phyloP scores from a whole-genome alignment of 1,140 invertebrate genomes.

The Holotrichia oblita region DNA sequence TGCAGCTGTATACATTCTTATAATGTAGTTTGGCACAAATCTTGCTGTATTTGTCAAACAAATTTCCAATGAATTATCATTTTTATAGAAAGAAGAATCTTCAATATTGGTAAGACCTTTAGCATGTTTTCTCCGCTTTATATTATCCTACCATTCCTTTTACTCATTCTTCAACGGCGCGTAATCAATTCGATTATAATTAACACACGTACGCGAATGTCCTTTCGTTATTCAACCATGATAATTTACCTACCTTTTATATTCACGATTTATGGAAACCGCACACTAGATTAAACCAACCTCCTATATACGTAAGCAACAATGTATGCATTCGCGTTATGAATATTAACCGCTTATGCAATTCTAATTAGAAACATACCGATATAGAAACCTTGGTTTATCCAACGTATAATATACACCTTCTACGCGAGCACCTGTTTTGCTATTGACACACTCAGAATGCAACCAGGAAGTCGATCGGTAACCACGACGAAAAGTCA shows the following conservation, averaged over 20 bases:
- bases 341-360: constrained; percentile 34
- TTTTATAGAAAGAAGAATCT: no score
- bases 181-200: constrained; percentile 3
- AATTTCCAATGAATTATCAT: no score
- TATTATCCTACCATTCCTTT: constrained; percentile 14
- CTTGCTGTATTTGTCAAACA: no score
- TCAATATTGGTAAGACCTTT: no score
- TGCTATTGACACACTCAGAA: constrained; percentile 28
- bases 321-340: constrained; percentile 2
- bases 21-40: no score
- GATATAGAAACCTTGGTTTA: constrained; percentile 24
- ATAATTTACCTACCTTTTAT: constrained; percentile 28
- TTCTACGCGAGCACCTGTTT: constrained; percentile 2
- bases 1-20: no score
- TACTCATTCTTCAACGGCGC: constrained; percentile 6
- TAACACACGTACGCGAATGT: constrained; percentile 32
- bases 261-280: constrained; percentile 31
- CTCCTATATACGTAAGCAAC: not conserved
- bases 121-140: not conserved
- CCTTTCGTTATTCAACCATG: constrained; percentile 20
- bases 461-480: constrained; percentile 4
- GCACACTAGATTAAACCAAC: not conserved
- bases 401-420: not conserved
- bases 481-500: constrained; percentile 16
- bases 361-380: constrained; percentile 27